Conservation (phyloP, 2,113 vertebrate species). For the Saiga tatarica region DNA sequence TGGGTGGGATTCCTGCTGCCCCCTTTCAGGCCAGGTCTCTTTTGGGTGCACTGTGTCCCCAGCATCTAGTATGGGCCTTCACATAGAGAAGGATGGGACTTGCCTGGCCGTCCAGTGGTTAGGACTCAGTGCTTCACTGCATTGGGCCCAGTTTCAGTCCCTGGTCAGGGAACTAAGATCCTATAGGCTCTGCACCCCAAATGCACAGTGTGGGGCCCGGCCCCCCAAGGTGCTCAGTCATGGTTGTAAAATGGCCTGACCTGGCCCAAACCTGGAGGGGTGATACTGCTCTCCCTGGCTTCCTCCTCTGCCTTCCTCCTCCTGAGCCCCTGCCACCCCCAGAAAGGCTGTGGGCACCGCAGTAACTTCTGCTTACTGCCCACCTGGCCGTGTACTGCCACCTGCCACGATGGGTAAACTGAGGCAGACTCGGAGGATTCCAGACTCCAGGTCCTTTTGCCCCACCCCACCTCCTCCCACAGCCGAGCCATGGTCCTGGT, state of each 20-base stretch:
- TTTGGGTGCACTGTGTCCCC: fast-evolving
- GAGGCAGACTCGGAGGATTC: background rate
- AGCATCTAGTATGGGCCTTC: fast-evolving
- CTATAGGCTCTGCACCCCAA: background rate
- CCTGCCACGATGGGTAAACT: background rate
- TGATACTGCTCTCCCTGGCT: background rate
- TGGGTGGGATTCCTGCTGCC: background rate
- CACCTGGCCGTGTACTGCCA: fast-evolving
- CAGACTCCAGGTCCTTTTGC: background rate
- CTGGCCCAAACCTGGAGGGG: background rate
- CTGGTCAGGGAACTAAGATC: background rate
- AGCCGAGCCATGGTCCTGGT: background rate
- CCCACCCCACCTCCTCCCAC: fast-evolving
- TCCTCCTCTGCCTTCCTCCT: background rate
- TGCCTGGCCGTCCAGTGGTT: background rate
- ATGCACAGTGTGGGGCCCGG: background rate
- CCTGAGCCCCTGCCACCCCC: background rate
- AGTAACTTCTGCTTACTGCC: background rate
- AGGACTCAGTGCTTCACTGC: background rate
- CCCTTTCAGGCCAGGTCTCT: background rate
- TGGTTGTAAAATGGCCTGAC: fast-evolving
- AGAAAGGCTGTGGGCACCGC: background rate
- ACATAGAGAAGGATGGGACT: background rate
- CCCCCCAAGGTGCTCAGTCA: fast-evolving
- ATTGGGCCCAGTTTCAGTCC: background rate